These are phyloP conservation scores for Dermochelys coriacea DNA, from an alignment of 2,797 vertebrate species.

Conservation along the genomic window DNA sequence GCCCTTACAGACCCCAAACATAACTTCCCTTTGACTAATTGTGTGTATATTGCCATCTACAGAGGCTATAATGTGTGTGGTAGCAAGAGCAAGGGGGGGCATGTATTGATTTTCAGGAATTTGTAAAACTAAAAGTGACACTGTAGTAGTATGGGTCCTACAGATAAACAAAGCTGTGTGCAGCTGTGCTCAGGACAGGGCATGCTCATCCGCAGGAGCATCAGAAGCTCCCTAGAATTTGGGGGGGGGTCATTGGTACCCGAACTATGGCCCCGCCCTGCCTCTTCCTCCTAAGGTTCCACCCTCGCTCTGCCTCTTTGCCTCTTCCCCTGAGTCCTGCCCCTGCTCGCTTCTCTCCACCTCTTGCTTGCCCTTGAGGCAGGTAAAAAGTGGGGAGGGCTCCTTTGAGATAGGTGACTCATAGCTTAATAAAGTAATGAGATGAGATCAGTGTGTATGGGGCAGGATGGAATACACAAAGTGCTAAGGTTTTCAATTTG, in stretches of 20 bases:
- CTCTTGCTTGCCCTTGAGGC: too few relatives aligned
- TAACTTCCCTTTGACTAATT: neutral
- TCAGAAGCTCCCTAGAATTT: too few relatives aligned
- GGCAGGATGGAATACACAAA: too few relatives aligned
- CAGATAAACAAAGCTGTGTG: neutral
- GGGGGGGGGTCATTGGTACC: too few relatives aligned
- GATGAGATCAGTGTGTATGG: neutral
- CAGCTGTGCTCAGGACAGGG: neutral
- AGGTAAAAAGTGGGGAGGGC: neutral
- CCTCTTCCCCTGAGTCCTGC: too few relatives aligned
- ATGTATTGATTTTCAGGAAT: neutral
- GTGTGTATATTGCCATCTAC: fast-evolving
- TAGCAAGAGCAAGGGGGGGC: neutral
- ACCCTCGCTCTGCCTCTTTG: too few relatives aligned
- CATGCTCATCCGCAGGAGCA: neutral
- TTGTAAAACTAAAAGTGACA: neutral
- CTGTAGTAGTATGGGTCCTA: neutral
- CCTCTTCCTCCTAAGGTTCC: too few relatives aligned
- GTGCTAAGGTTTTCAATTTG: neutral
- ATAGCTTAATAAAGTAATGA: neutral
- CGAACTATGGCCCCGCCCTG: too few relatives aligned
- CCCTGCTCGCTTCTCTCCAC: too few relatives aligned
- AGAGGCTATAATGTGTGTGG: neutral
- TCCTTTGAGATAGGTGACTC: neutral
- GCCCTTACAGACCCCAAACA: neutral